A percentile compares a stretch with the other conserved stretches of the same genome.
Evolutionary conservation across 2,888 invertebrate genomes (phyloP).

Genomic region (Andrena hattorfiana): DNA sequence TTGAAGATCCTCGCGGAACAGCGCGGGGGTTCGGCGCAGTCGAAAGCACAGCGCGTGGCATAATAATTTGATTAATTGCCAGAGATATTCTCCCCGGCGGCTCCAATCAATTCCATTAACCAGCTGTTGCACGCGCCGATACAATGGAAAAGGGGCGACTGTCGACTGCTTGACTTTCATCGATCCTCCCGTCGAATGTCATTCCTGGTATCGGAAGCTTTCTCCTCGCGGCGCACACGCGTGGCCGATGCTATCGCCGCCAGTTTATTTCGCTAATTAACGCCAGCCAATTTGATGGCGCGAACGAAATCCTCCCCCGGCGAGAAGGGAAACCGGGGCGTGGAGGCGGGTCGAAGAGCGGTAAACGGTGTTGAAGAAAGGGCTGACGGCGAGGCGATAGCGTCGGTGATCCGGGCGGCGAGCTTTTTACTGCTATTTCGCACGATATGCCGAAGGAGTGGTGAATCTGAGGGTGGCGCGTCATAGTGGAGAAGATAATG

Average conservation of each 20-base stretch:
- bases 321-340: not conserved
- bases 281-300: not conserved
- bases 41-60: constrained; percentile 43
- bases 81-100: constrained; percentile 49
- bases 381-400: constrained; percentile 10
- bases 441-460: constrained; percentile 36
- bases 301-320: not conserved
- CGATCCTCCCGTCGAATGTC: constrained; percentile 44
- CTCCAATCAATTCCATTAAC: constrained; percentile 55
- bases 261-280: constrained; percentile 48
- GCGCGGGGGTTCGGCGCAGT: constrained; percentile 6
- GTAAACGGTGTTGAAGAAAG: constrained; percentile 33
- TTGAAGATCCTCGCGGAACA: not conserved
- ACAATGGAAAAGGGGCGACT: constrained; percentile 15
- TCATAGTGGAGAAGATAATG: constrained; percentile 27
- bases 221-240: constrained; percentile 4
- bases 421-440: constrained; percentile 34
- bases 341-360: not conserved
- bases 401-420: constrained; percentile 13
- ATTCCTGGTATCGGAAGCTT: constrained; percentile 1
- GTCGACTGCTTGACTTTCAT: constrained; percentile 40
- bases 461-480: constrained; percentile 29
- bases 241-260: not conserved
- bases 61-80: constrained; percentile 71
- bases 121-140: constrained; percentile 41